Evolutionary conservation across 2,113 vertebrate species (phyloP), one percentile per base, ranked within the genome.

Genomic region (Brachyhypopomus occidentalis): DNA sequence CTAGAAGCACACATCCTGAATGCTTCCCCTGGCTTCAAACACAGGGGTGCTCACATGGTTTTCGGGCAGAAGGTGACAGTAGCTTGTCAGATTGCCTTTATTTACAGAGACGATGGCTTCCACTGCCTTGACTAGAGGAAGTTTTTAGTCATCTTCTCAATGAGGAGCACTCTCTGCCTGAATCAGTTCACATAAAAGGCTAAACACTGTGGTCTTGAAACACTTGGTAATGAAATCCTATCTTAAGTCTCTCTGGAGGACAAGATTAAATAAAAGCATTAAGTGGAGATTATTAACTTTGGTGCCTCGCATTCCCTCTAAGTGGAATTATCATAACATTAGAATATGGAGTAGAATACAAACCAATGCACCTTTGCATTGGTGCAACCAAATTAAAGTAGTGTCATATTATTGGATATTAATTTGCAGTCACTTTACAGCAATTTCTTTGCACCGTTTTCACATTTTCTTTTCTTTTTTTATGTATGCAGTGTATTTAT

Each of bases 11-110:
- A 25, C n/a, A 80, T 63, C 64, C 72, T 75, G 38, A 63, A 36
- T 83, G 8, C 23, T 14, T 79, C 77, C 60, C 60, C 63, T 23
- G 23, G 38, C 45, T 83, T 71, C 48, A 59, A 78, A 70, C 22
- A 3, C 58, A 1, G 41, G n/a, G 77, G 14, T 48, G 67, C 56
- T 22, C 16, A 20, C 30, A 71, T 38, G 64, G 30, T n/a, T 73
- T 78, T 60, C 30, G n/a, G 20, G 85, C 70, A 78, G 20, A 66
- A 27, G n/a, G 75, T 52, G 55, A 82, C 75, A 63, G 80, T 38
- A 77, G n/a, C 66, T 58, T 48, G 56, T 52, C 59, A 52, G 17
- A 27, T 14, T 67, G 25, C 66, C 67, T 76, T 76, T 56, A 38
- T 45, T 59, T 19, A 63, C 55, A 73, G 56, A 55, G 4, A 16